Base-by-base conservation (phyloP, 2,113 vertebrate genomes). In the Pholis gunnellus region DNA sequence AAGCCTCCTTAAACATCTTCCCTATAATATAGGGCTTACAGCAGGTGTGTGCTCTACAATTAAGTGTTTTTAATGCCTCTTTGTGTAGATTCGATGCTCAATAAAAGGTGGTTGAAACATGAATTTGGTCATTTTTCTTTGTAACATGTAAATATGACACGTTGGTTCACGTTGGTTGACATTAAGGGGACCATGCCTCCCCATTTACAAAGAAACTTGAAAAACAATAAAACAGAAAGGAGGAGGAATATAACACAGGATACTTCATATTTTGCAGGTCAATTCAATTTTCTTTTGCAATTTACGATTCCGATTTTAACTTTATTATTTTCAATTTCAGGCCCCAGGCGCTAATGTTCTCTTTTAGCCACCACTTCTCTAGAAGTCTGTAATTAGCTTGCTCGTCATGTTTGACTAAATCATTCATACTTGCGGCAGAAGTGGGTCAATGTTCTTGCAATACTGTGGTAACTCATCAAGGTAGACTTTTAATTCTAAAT, bases 361-460 rank as follows among this genome's bases (percentile, higher is more conserved):
- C 11, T 57, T 57, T 27, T 27, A 27, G n/a, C 54, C 54, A 27
- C 4, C n/a, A 57, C n/a, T 27, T 57, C 11, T 57, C 25, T 25
- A 25, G 9, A 56, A 56, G 54, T 56, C 4, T 60, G 20, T 60
- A 27, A 68, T 44, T 40, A 20, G 14, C 48, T 36, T 9, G 38
- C 18, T 38, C 17, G 18, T 42, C 66, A 31, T n/a, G 40, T 63
- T 22, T 59, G 27, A 59, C 38, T 69, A 29, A 63, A 70, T 79
- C 48, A 40, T 59, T 67, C 42, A 44, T 44, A 27, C 60, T 31
- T 31, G 9, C 31, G 20, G 17, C 60, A 72, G 50, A 59, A 42
- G 25, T 9, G 25, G 22, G 42, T 57, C 20, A 20, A 31, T 56
- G 29, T 57, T 69, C 5, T 27, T 17, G 0, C 9, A 18, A 22